These are phyloP conservation scores for Drosophila biarmipes DNA, from an alignment of 1,140 invertebrate species.

Conservation along the genomic window DNA sequence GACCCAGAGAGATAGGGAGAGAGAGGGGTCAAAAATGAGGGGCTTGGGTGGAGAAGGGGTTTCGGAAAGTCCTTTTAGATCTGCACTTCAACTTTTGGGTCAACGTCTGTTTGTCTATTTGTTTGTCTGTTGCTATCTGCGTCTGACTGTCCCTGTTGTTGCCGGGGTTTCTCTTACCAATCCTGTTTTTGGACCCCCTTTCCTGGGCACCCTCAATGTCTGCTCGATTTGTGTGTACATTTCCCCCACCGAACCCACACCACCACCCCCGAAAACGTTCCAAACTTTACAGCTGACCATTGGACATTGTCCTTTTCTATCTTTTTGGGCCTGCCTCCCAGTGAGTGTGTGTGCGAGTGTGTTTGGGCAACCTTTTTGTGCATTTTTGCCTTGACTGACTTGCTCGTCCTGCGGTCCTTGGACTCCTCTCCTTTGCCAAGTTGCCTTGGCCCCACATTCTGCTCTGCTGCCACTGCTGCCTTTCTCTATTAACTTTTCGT, in stretches of 20 bases:
- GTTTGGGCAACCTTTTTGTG: constrained; percentile 66
- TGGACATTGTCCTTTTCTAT: constrained; percentile 49
- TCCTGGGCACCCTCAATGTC: constrained; percentile 57
- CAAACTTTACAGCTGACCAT: constrained; percentile 49
- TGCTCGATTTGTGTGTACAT: constrained; percentile 81
- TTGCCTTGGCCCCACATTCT: constrained; percentile 77
- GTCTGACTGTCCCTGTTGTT: constrained; percentile 52
- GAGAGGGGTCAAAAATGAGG: neutral
- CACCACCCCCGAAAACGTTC: constrained; percentile 15
- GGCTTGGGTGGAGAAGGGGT: neutral
- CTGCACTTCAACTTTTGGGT: constrained; percentile 81
- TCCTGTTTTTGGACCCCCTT: constrained; percentile 5
- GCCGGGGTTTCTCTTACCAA: constrained; percentile 32
- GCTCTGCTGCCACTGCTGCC: constrained; percentile 50
- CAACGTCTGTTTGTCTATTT: constrained; percentile 80
- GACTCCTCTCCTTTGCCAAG: constrained; percentile 46
- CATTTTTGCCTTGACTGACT: constrained; percentile 76
- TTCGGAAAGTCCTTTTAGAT: constrained; percentile 64
- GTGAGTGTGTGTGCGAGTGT: constrained; percentile 10
- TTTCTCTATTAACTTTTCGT: constrained; percentile 83
- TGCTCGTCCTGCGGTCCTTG: constrained; percentile 42
- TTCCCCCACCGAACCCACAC: constrained; percentile 36
- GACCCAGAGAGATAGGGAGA: neutral
- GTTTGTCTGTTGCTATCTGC: constrained; percentile 77
- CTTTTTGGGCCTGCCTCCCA: neutral